phyloP scores from a whole-genome alignment of 2,888 invertebrate genomes.

The Xestia ashworthii region DNA sequence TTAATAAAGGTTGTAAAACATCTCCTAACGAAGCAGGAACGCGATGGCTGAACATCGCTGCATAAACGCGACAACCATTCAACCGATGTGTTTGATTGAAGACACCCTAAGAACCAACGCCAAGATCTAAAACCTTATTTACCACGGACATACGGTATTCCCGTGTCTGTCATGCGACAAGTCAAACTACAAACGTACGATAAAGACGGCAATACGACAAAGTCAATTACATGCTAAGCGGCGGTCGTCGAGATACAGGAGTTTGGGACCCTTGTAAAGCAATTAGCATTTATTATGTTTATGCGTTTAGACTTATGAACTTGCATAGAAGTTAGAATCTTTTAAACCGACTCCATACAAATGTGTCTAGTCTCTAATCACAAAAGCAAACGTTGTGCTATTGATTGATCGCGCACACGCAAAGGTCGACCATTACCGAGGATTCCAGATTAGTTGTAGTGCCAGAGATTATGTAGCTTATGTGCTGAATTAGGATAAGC shows the following conservation, averaged over 20 bases:
- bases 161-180: background rate
- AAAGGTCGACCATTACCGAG: conserved; percentile 1
- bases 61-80: background rate
- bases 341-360: background rate
- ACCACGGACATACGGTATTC: background rate
- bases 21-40: no score
- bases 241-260: background rate
- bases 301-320: background rate
- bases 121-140: background rate
- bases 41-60: no score
- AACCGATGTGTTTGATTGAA: background rate
- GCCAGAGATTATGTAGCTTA: conserved; percentile 22
- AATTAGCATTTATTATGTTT: background rate
- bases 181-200: background rate
- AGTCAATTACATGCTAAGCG: background rate
- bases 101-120: background rate
- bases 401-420: conserved; percentile 6
- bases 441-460: conserved; percentile 10
- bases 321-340: background rate
- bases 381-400: background rate
- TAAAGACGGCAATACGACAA: background rate
- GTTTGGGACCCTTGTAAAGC: background rate
- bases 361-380: background rate
- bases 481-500: conserved; percentile 19
- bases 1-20: no score